These are phyloP conservation scores for Rhagoletis zephyria DNA, from an alignment of 1,140 invertebrate genomes.

Conservation along the genomic window DNA sequence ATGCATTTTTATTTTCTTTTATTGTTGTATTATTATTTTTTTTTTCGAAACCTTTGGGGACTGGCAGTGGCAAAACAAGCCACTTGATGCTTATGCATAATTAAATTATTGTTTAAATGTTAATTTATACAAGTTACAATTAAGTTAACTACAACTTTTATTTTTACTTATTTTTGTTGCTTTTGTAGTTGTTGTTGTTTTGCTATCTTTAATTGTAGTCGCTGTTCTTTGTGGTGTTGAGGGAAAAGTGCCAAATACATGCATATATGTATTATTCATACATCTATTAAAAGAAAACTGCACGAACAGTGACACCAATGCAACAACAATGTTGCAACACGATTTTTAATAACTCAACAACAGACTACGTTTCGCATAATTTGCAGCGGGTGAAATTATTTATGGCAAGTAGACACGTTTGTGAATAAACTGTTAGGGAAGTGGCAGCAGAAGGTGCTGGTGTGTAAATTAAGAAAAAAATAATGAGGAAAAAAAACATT, in stretches of 20 bases:
- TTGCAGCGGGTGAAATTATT: conserved; percentile 56
- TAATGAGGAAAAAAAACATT: conserved; percentile 24
- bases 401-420: conserved; percentile 34
- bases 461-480: too few species aligned
- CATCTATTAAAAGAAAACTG: not conserved
- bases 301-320: not conserved
- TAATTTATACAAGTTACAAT: conserved; percentile 71
- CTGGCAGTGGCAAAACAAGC: not conserved
- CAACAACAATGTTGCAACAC: not conserved
- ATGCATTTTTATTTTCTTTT: conserved; percentile 32
- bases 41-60: conserved; percentile 21
- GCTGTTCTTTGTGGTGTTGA: not conserved
- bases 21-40: not conserved
- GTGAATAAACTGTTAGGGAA: too few species aligned
- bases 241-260: not conserved
- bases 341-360: conserved; percentile 67
- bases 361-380: conserved; percentile 72
- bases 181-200: conserved; percentile 23
- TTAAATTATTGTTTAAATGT: conserved; percentile 74
- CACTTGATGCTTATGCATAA: conserved; percentile 65
- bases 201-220: conserved; percentile 18
- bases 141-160: not conserved
- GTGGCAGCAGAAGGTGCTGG: too few species aligned
- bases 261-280: not conserved
- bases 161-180: not conserved